Evolutionary conservation across 1,140 invertebrate genomes (phyloP).

Genomic region (Tachypleus tridentatus): DNA sequence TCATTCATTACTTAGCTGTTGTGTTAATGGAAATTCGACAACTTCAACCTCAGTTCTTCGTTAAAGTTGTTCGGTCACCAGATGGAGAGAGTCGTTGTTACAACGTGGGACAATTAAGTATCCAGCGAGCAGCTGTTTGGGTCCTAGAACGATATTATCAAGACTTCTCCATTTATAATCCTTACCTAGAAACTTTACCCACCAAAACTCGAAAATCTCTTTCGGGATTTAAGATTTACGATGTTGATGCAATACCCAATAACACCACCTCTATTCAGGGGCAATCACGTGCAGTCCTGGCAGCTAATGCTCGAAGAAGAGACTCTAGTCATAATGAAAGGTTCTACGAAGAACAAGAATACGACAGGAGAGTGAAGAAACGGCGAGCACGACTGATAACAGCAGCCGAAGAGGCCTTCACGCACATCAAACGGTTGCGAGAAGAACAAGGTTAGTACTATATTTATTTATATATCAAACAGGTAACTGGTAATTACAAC

Average conservation of each 20-base stretch:
- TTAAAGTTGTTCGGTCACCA: conserved; percentile 83
- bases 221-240: conserved; percentile 46
- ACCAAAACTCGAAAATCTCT: conserved; percentile 41
- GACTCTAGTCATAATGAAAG: conserved; percentile 71
- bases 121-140: conserved; percentile 88
- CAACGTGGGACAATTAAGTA: conserved; percentile 78
- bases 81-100: conserved; percentile 65
- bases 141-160: conserved; percentile 89
- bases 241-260: conserved; percentile 61
- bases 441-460: conserved; percentile 37
- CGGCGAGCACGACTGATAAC: conserved; percentile 73
- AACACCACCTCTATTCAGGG: conserved; percentile 27
- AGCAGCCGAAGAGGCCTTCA: conserved; percentile 93
- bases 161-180: conserved; percentile 93
- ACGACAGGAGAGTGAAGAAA: conserved; percentile 83
- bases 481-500: too few relatives aligned
- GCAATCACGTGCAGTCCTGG: conserved; percentile 49
- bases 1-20: conserved; percentile 89
- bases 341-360: conserved; percentile 96
- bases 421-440: conserved; percentile 63
- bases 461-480: too few relatives aligned
- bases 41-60: conserved; percentile 72
- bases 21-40: conserved; percentile 85
- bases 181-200: conserved; percentile 80
- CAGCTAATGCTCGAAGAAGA: conserved; percentile 11